phyloP scores from a whole-genome alignment of 2,113 vertebrate genomes.

The Eleginops maclovinus region DNA sequence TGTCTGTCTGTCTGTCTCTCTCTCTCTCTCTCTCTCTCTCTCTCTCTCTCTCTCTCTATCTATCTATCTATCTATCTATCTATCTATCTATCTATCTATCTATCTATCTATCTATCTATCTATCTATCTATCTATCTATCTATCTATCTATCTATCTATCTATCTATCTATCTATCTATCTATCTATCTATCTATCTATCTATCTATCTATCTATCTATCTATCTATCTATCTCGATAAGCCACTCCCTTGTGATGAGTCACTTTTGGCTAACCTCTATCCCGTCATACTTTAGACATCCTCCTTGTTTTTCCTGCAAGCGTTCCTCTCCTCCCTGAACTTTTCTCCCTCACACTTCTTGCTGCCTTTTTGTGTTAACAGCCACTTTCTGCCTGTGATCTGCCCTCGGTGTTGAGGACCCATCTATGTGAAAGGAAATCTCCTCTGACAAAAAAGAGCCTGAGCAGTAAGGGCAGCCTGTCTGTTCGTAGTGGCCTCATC shows the following conservation, averaged over 20 bases:
- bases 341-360: not conserved
- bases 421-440: slow-evolving; percentile 53
- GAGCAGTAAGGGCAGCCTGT: slow-evolving; percentile 25
- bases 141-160: no score
- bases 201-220: no score
- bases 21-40: no score
- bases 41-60: no score
- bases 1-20: no score
- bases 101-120: no score
- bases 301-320: slow-evolving; percentile 6
- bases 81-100: no score
- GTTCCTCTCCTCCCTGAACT: slow-evolving; percentile 11
- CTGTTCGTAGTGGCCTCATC: slow-evolving; percentile 1
- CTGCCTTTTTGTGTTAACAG: slow-evolving; percentile 11
- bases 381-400: not conserved
- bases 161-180: no score
- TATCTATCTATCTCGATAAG: not conserved
- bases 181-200: no score
- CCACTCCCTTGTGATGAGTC: slow-evolving; percentile 9
- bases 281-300: not conserved
- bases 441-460: slow-evolving; percentile 26
- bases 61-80: no score
- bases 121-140: no score
- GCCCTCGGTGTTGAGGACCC: slow-evolving; percentile 1
- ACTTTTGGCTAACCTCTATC: slow-evolving; percentile 8